phyloP scores from a whole-genome alignment of 2,888 invertebrate species.

The Rotaria magnacalcarata region DNA sequence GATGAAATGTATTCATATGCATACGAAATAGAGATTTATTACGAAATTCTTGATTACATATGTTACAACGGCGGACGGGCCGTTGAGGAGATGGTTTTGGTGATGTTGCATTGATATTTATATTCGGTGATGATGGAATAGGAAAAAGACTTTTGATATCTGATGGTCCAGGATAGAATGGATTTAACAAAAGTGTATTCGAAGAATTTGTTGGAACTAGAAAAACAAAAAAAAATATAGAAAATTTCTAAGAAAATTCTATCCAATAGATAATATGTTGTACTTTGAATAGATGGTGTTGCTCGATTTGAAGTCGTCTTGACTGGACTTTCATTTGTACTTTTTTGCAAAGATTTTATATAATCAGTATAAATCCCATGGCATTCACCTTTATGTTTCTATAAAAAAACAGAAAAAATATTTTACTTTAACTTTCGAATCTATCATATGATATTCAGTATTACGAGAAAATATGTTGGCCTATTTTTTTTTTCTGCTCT shows the following conservation, averaged over 20 bases:
- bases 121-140: constrained; percentile 18
- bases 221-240: not conserved
- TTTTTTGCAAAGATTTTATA: constrained; percentile 31
- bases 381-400: constrained; percentile 26
- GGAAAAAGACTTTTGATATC: constrained; percentile 1
- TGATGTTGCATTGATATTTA: not conserved
- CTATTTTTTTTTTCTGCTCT: not conserved
- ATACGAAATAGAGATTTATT: constrained; percentile 57
- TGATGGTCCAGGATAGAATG: not conserved
- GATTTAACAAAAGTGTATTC: constrained; percentile 23
- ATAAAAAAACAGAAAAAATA: not conserved
- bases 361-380: constrained; percentile 28
- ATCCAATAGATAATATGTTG: not conserved
- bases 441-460: no score
- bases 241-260: not conserved
- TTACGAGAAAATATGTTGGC: no score
- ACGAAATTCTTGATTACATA: constrained; percentile 68
- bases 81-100: not conserved
- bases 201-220: constrained; percentile 17
- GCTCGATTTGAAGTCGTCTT: not conserved
- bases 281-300: constrained; percentile 25
- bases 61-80: constrained; percentile 66
- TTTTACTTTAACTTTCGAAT: no score
- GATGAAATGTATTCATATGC: constrained; percentile 49
- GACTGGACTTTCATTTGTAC: not conserved